Evolutionary conservation across 2,113 vertebrate species (phyloP), one percentile per base, ranked within the genome.

Genomic region (Phylloscopus trochiloides): DNA sequence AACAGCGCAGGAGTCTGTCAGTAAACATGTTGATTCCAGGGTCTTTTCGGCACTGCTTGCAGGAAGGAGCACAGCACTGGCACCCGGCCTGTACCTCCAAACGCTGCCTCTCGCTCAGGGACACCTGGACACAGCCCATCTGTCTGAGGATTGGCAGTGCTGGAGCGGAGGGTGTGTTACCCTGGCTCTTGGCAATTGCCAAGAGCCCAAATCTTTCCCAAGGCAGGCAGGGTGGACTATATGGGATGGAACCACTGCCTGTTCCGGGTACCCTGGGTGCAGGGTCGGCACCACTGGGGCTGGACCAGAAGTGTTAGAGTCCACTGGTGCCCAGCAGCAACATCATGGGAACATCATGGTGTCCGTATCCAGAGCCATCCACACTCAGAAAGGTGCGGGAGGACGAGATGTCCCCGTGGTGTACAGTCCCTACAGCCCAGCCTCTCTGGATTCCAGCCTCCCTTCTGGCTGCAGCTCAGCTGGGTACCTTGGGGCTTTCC

Each of bases 21-120:
- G 94, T 87, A 97, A 96, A 96, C 93, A 96, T 94, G 94, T 90
- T 96, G 91, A 92, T 92, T 96, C 93, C 94, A 96, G 91, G 96
- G 93, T 61, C 96, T 73, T 31, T 82, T 85, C 20, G 12, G 90
- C 2, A 0, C 68, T 59, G 83, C 90, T 95, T 2, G 0, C 77
- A 87, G 89, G 80, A 91, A 91, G 74, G 55, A 94, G 80, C 75
- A 12, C 47, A 62, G 79, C 0, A 0, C 86, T 91, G 92, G 94
- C 80, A 0, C 76, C 52, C 0, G 0, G 47, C 94, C 96, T 8
- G 8, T 72, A n/a, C 51, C 76, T 58, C 92, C n/a, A 9, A 83
- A 50, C 0, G 1, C 79, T 34, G 90, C 75, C 48, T 72, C 72
- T 68, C 0, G 0, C 59, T 18, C 1, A 0, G 75, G 85, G 78